Evolutionary conservation across 2,888 invertebrate genomes (phyloP), one percentile per base, ranked within the genome.

Genomic region (Harpalus rubripes): DNA sequence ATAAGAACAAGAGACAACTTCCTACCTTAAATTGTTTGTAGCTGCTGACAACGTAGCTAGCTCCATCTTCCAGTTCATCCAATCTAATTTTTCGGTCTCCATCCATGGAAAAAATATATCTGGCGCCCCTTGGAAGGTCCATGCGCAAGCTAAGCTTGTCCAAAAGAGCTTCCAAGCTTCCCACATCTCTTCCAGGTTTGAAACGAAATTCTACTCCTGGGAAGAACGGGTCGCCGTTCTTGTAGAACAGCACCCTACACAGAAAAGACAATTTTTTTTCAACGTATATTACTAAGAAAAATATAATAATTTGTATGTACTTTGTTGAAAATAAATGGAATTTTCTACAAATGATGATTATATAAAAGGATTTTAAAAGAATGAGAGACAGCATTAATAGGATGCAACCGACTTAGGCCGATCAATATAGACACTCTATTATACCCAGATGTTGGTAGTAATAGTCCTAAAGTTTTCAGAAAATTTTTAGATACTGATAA

Each of bases 191-290:
- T 0, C 97, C 97, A 0, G 97, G 97, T 87, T 97, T 96, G 89
- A 98, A 97, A 88, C 96, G 93, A 90, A 96, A 95, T 91, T 97
- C 97, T 56, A 97, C 94, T 0, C 98, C 98, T 15, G 96, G 97
- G 89, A 96, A 97, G 90, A 97, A 97, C 0, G 97, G 96, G 90
- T 98, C 98, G 2, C 98, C 98, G 93, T 98, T 98, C 90, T 97
- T 95, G 92, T 96, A 98, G 91, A 98, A 98, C 0, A 96, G 95
- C 85, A 98, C 96, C 80, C 97, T 72, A 41, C 16, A 59, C 3
- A 59, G 10, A 52, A 52, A 52, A 32, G 32, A 52, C 44, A 52
- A 52, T 12, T 10, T 7, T 12, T 10, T 52, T 52, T 12, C 8
- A 52, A 3, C 12, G 2, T 44, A 44, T 10, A 44, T 1, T 58